phyloP scores from a whole-genome alignment of 2,797 vertebrate species.

The Steatocranus sp. region DNA sequence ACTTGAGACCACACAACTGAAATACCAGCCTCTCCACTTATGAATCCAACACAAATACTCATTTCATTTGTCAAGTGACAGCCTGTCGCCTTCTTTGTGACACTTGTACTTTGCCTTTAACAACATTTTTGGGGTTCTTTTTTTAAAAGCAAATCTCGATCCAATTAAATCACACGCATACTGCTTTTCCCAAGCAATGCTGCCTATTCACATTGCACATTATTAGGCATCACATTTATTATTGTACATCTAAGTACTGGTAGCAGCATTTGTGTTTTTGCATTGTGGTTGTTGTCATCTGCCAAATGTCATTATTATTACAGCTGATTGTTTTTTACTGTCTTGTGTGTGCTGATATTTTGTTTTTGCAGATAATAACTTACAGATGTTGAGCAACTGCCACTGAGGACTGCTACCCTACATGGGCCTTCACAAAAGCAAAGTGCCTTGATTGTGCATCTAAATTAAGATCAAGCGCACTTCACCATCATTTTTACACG shows the following conservation, averaged over 20 bases:
- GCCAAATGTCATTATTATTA: background rate
- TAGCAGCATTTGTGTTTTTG: background rate
- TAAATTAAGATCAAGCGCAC: slow-evolving; percentile 17
- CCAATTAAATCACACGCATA: background rate
- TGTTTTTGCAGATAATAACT: slow-evolving; percentile 23
- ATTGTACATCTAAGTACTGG: background rate
- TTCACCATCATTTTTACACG: background rate
- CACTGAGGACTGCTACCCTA: background rate
- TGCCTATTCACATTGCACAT: background rate
- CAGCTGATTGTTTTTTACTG: background rate
- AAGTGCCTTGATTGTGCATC: slow-evolving; percentile 18
- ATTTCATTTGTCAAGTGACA: slow-evolving; percentile 3
- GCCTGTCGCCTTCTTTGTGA: background rate
- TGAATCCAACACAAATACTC: background rate
- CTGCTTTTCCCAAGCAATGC: background rate
- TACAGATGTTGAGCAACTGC: slow-evolving; percentile 12
- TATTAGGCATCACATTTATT: background rate
- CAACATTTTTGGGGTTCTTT: background rate
- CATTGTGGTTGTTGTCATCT: background rate
- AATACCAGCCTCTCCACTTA: background rate
- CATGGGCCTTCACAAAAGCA: background rate
- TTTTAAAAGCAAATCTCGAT: slow-evolving; percentile 12
- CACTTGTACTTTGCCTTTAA: background rate
- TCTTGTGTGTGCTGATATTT: background rate
- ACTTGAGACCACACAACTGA: background rate